Conservation (phyloP, 1,140 invertebrate species). For the Drosophila kohkoa region DNA sequence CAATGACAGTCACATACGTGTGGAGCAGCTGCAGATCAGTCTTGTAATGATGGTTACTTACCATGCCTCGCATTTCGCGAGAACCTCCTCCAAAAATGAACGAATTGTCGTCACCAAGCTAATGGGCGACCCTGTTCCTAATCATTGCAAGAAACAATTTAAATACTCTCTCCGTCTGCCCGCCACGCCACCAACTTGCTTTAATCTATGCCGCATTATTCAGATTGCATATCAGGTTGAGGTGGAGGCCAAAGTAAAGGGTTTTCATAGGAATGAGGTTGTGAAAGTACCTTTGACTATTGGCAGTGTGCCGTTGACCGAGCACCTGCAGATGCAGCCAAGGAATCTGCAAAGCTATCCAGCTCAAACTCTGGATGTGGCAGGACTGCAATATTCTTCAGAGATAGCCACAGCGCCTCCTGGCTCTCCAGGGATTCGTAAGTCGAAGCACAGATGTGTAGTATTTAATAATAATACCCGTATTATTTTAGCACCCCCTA, state of each 20-base stretch:
- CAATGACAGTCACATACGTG: slow-evolving; percentile 67
- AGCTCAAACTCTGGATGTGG: slow-evolving; percentile 34
- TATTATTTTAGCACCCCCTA: slow-evolving; percentile 61
- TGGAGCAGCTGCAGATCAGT: slow-evolving; percentile 55
- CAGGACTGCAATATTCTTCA: slow-evolving; percentile 6
- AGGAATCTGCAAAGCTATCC: slow-evolving; percentile 27
- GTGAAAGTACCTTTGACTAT: slow-evolving; percentile 85
- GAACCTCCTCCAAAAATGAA: slow-evolving; percentile 70
- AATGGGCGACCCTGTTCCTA: slow-evolving; percentile 54
- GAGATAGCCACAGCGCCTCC: slow-evolving; percentile 36
- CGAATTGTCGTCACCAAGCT: slow-evolving; percentile 53
- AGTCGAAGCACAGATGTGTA: not conserved
- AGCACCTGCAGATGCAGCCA: slow-evolving; percentile 51
- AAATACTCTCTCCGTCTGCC: slow-evolving; percentile 86
- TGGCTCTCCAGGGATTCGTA: slow-evolving; percentile 43
- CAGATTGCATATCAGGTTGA: slow-evolving; percentile 89
- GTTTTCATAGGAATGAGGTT: slow-evolving; percentile 85
- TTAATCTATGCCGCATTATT: slow-evolving; percentile 89
- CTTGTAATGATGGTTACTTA: slow-evolving; percentile 66
- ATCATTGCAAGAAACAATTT: slow-evolving; percentile 70
- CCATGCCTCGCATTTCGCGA: slow-evolving; percentile 35
- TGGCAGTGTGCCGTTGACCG: slow-evolving; percentile 86
- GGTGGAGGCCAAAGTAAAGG: slow-evolving; percentile 85
- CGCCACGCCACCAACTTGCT: slow-evolving; percentile 88
- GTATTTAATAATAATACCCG: not conserved